Conservation (phyloP, 2,888 invertebrate species). For the Cryptocephalus primarius region DNA sequence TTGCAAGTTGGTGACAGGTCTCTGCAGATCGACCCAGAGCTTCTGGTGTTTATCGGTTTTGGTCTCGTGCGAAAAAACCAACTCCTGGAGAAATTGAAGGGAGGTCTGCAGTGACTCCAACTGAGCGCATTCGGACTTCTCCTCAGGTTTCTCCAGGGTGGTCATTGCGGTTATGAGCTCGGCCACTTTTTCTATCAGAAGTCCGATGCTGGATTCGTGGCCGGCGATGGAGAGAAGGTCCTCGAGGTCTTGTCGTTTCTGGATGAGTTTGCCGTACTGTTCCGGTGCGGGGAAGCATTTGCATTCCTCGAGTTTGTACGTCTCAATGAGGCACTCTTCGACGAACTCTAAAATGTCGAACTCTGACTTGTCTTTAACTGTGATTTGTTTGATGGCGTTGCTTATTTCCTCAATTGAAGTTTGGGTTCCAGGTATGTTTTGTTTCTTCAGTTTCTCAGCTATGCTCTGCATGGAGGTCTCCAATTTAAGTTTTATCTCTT, state of each 20-base stretch:
- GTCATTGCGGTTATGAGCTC: background rate
- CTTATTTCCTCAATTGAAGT: too few species aligned
- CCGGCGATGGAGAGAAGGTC: slow-evolving; percentile 7
- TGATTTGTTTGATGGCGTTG: too few species aligned
- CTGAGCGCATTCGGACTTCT: slow-evolving; percentile 12
- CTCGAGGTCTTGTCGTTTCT: background rate
- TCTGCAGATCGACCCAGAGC: slow-evolving; percentile 26
- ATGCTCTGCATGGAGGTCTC: too few species aligned
- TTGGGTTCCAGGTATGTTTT: too few species aligned
- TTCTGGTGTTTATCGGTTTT: slow-evolving; percentile 9
- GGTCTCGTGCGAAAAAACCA: slow-evolving; percentile 18
- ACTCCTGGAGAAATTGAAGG: slow-evolving; percentile 28
- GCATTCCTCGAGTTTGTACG: too few species aligned
- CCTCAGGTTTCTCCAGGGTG: slow-evolving; percentile 10
- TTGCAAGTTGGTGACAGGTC: slow-evolving; percentile 31
- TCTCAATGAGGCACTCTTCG: too few species aligned
- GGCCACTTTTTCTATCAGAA: slow-evolving; percentile 11
- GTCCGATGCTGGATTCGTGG: slow-evolving; percentile 7
- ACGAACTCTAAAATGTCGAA: too few species aligned
- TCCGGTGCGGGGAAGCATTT: too few species aligned
- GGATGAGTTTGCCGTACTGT: slow-evolving; percentile 1
- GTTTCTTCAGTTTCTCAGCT: too few species aligned
- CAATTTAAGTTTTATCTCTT: slow-evolving; percentile 11
- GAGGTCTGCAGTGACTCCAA: slow-evolving; percentile 24
- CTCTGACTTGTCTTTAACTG: too few species aligned